Conservation (phyloP, 1,140 invertebrate genomes). For the Anastrepha obliqua region DNA sequence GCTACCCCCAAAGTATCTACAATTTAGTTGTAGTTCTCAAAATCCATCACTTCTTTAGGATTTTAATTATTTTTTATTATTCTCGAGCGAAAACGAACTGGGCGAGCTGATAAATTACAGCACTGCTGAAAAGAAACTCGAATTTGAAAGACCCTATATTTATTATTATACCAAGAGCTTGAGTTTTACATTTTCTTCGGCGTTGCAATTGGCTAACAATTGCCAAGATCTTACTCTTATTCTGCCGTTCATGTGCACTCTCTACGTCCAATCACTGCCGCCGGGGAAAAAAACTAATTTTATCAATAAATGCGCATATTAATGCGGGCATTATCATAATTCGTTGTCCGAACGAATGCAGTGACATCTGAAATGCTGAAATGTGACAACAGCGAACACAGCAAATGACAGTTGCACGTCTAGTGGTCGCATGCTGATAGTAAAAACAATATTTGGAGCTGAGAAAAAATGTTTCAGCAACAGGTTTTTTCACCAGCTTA, state of each 20-base stretch:
- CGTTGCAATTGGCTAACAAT: neutral
- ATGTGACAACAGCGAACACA: conserved; percentile 36
- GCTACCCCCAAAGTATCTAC: no score
- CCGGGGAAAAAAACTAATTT: neutral
- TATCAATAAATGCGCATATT: conserved; percentile 52
- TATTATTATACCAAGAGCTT: no score
- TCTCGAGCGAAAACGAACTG: no score
- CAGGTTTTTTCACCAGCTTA: conserved; percentile 36
- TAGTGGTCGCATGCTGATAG: neutral
- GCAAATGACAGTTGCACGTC: neutral
- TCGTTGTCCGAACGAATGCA: conserved; percentile 27
- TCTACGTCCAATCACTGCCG: neutral
- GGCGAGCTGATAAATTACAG: no score
- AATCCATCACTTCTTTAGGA: no score
- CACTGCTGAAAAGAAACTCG: no score
- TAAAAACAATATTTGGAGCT: conserved; percentile 4
- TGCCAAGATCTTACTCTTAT: neutral
- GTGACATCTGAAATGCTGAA: conserved; percentile 44
- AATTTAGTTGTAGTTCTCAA: no score
- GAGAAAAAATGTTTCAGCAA: conserved; percentile 11
- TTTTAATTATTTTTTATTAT: no score
- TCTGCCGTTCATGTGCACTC: neutral
- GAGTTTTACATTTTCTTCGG: neutral
- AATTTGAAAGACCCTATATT: no score
- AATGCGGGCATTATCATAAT: conserved; percentile 51